phyloP scores from a whole-genome alignment of 2,888 invertebrate genomes.

The Schizotus pectinicornis region DNA sequence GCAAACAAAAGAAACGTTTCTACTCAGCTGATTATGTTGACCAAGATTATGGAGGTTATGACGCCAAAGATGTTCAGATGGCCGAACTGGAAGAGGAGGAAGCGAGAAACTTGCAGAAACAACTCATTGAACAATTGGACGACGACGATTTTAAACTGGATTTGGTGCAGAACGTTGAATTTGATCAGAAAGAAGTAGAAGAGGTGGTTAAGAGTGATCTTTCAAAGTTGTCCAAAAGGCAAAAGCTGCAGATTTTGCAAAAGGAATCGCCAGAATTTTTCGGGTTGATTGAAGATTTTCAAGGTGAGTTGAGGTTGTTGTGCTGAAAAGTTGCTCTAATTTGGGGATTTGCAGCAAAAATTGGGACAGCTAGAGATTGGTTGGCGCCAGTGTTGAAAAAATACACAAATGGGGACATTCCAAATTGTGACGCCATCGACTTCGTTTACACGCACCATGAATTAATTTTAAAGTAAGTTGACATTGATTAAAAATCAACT shows the following conservation, averaged over 20 bases:
- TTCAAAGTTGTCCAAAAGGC: constrained; percentile 73
- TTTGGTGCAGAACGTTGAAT: constrained; percentile 45
- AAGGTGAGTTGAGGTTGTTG: constrained; percentile 62
- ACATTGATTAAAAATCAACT: no score
- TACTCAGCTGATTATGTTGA: constrained; percentile 91
- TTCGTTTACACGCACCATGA: constrained; percentile 67
- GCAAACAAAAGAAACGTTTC: constrained; percentile 77
- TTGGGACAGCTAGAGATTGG: constrained; percentile 69
- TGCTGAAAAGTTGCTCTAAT: not conserved
- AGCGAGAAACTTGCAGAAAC: constrained; percentile 79
- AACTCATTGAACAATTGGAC: constrained; percentile 77
- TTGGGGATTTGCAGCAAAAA: constrained; percentile 44
- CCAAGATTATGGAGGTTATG: constrained; percentile 76
- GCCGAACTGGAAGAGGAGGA: constrained; percentile 85
- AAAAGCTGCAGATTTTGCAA: constrained; percentile 77
- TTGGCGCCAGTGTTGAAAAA: constrained; percentile 70
- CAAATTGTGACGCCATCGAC: constrained; percentile 69
- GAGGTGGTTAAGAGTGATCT: constrained; percentile 77
- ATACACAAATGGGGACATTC: constrained; percentile 64
- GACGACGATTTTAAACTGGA: constrained; percentile 71
- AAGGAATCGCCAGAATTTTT: constrained; percentile 89
- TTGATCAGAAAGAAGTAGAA: constrained; percentile 56
- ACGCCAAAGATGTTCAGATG: constrained; percentile 72
- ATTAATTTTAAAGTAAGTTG: constrained; percentile 59
- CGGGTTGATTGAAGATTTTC: constrained; percentile 79